A percentile compares a stretch with the other conserved stretches of the same genome.
phyloP scores from a whole-genome alignment of 2,797 vertebrate species.

The Hylomyscus alleni region DNA sequence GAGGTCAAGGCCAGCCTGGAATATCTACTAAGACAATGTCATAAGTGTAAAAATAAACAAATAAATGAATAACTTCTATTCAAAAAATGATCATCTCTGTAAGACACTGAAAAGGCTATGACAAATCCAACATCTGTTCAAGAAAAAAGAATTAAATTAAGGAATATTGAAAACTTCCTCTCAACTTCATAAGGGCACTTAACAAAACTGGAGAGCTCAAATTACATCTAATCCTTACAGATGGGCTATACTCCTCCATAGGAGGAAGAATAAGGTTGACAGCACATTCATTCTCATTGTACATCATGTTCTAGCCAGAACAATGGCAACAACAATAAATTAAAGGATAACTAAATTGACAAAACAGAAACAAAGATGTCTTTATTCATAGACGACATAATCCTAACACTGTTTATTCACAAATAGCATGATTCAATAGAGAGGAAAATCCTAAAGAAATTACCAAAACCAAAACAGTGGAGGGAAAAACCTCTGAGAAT shows the following conservation, averaged over 20 bases:
- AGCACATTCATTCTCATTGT: background rate
- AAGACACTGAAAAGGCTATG: background rate
- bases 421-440: background rate
- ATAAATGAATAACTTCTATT: background rate
- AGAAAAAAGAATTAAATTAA: background rate
- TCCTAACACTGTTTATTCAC: slow-evolving; percentile 2
- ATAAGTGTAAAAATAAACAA: background rate
- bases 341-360: background rate
- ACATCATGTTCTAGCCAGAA: background rate
- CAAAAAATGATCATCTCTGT: background rate
- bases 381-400: background rate
- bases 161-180: background rate
- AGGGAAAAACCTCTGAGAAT: background rate
- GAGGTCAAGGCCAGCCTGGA: background rate
- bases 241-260: background rate
- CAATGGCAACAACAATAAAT: background rate
- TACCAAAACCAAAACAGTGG: background rate
- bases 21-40: background rate
- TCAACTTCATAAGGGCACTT: background rate
- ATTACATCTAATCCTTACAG: background rate
- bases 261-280: background rate
- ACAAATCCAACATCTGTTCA: background rate
- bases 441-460: background rate
- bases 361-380: background rate
- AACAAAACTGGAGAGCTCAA: background rate